These are phyloP conservation scores for Atta texana DNA, from an alignment of 1,140 invertebrate species.

Conservation along the genomic window DNA sequence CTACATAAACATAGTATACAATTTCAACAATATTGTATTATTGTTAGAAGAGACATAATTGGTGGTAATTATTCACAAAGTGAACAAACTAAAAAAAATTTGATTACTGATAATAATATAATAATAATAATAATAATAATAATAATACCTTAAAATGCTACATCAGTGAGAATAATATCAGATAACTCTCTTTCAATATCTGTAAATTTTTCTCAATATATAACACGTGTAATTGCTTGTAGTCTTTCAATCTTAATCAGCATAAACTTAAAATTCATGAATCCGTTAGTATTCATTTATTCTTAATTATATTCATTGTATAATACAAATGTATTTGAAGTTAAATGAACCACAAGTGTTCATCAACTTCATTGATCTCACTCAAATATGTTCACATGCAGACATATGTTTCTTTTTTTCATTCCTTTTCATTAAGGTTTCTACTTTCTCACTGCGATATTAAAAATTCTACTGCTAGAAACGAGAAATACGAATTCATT, in stretches of 20 bases:
- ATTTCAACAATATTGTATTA: conserved; percentile 65
- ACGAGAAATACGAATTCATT: background rate
- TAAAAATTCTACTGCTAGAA: background rate
- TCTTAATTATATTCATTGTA: conserved; percentile 27
- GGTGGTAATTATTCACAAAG: conserved; percentile 57
- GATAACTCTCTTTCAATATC: conserved; percentile 43
- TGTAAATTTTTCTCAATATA: conserved; percentile 50
- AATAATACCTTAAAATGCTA: conserved; percentile 66
- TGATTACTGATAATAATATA: conserved; percentile 40
- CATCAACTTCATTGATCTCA: background rate
- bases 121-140: conserved; percentile 59
- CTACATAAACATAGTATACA: conserved; percentile 48
- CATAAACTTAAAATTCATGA: conserved; percentile 20
- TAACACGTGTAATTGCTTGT: conserved; percentile 46
- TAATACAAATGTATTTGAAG: conserved; percentile 46
- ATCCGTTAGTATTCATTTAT: conserved; percentile 29
- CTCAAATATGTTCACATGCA: conserved; percentile 2
- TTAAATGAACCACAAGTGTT: conserved; percentile 3
- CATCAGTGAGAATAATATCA: conserved; percentile 58
- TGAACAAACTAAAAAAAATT: conserved; percentile 39
- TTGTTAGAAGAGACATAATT: conserved; percentile 63
- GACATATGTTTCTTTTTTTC: background rate
- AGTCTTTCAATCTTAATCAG: conserved; percentile 20
- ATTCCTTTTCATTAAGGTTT: background rate
- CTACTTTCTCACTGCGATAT: background rate